Evolutionary conservation across 2,888 invertebrate species (phyloP).

Genomic region (Drosophila seclusa): DNA sequence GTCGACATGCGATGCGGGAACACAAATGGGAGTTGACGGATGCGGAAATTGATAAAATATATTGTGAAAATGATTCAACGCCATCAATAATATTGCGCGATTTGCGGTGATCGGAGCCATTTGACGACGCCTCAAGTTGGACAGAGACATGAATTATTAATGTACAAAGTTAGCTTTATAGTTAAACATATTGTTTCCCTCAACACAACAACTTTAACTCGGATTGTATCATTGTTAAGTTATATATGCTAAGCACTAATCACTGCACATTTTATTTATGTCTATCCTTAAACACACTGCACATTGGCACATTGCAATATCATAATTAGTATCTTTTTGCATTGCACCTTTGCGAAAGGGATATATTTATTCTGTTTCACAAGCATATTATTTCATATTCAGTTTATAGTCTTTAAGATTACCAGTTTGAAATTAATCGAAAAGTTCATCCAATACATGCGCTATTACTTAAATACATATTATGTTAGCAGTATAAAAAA

Average conservation of each 20-base stretch:
- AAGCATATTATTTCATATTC: slow-evolving; percentile 5
- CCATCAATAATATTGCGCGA: background rate
- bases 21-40: slow-evolving; percentile 66
- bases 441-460: background rate
- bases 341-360: slow-evolving; percentile 11
- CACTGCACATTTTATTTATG: background rate
- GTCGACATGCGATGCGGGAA: slow-evolving; percentile 58
- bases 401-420: slow-evolving; percentile 14
- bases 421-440: background rate
- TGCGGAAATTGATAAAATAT: slow-evolving; percentile 59
- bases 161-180: slow-evolving; percentile 43
- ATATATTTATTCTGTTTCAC: slow-evolving; percentile 9
- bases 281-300: background rate
- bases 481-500: slow-evolving; percentile 2
- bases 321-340: background rate
- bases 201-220: slow-evolving; percentile 5
- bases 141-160: slow-evolving; percentile 14
- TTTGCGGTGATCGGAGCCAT: background rate
- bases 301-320: background rate
- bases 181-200: slow-evolving; percentile 16
- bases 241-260: background rate
- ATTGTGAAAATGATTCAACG: slow-evolving; percentile 36
- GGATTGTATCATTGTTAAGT: slow-evolving; percentile 5
- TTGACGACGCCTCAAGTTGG: slow-evolving; percentile 20
- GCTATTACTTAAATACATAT: slow-evolving; percentile 25